phyloP scores from a whole-genome alignment of 2,888 invertebrate species.

The Drosophila macrospina region DNA sequence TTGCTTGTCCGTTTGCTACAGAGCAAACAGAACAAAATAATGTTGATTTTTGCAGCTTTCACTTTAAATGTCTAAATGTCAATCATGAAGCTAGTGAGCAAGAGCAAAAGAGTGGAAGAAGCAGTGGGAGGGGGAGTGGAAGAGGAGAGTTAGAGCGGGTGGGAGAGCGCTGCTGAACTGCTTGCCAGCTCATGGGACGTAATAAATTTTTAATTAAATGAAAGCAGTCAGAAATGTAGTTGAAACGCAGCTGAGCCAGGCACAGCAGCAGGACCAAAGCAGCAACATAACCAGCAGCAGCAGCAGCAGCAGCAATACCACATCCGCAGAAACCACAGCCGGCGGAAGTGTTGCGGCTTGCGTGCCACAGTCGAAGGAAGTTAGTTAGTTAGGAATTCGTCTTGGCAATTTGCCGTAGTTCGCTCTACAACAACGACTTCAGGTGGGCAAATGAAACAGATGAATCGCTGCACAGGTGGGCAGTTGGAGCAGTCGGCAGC shows the following conservation, averaged over 20 bases:
- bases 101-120: neutral
- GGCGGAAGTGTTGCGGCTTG: conserved; percentile 61
- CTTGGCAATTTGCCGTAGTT: conserved; percentile 42
- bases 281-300: neutral
- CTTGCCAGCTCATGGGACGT: conserved; percentile 44
- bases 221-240: conserved; percentile 60
- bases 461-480: neutral
- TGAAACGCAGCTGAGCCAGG: conserved; percentile 1
- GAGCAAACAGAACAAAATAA: conserved; percentile 55
- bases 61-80: conserved; percentile 65
- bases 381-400: conserved; percentile 51
- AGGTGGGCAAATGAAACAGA: conserved; percentile 9
- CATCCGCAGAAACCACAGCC: conserved; percentile 49
- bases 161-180: neutral
- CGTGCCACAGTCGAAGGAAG: conserved; percentile 40
- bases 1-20: conserved; percentile 42
- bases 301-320: conserved; percentile 12
- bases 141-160: neutral
- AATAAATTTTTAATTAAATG: conserved; percentile 75
- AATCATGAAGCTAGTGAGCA: conserved; percentile 40
- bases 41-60: conserved; percentile 63
- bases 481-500: neutral
- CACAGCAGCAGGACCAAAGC: neutral
- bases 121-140: neutral
- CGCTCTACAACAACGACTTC: neutral